Percentiles rank a stretch among this genome's conserved stretches.
Evolutionary conservation across 1,140 invertebrate species (phyloP).

Genomic region (Belonocnema kinseyi): DNA sequence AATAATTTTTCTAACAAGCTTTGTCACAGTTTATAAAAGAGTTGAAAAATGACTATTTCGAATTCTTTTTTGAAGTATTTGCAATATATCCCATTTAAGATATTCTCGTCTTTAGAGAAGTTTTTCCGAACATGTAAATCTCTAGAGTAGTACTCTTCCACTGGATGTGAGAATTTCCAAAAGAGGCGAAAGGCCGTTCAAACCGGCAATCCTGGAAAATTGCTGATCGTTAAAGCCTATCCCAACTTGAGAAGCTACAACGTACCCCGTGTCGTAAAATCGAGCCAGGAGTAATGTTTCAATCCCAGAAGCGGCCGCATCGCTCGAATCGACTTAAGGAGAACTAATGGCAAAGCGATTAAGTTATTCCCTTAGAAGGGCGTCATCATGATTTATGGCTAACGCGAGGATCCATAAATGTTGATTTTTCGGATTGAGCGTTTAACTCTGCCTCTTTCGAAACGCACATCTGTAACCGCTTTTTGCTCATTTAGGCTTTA

Average conservation of each 20-base stretch:
- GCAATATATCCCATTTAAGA: too few species aligned
- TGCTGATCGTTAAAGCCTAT: conserved; percentile 21
- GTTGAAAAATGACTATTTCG: too few species aligned
- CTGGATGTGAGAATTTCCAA: background rate
- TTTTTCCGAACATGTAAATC: too few species aligned
- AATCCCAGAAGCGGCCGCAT: conserved; percentile 23
- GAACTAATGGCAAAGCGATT: conserved; percentile 22
- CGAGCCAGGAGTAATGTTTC: conserved; percentile 18
- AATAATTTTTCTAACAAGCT: too few species aligned
- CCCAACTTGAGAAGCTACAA: conserved; percentile 9
- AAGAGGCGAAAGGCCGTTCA: conserved; percentile 20
- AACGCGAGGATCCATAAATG: conserved; percentile 11
- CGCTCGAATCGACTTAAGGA: conserved; percentile 15
- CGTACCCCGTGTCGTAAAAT: conserved; percentile 22
- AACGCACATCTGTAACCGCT: background rate
- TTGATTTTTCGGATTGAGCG: conserved; percentile 1
- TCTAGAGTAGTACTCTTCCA: background rate
- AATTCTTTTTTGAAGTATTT: too few species aligned
- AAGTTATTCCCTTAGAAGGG: background rate
- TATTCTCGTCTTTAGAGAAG: too few species aligned
- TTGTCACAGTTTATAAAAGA: too few species aligned
- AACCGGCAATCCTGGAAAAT: conserved; percentile 23
- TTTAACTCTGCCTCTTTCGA: background rate
- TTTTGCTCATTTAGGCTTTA: too few species aligned
- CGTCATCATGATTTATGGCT: conserved; percentile 21